Base-by-base conservation (phyloP, 2,797 vertebrate species). In the Channa striata region DNA sequence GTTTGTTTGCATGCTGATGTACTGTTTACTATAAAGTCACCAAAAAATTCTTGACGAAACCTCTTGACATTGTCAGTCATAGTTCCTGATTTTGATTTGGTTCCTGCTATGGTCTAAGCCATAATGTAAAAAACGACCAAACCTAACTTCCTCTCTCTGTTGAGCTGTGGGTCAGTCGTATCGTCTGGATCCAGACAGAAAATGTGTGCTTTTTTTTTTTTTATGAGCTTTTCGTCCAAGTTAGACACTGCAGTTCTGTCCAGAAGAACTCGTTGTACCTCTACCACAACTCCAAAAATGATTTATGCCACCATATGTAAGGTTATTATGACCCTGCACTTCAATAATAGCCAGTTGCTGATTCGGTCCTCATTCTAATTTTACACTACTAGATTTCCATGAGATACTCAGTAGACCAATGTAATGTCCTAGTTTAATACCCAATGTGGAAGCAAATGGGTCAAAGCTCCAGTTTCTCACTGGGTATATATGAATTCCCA, bases 361-460 rank as follows among this genome's bases (percentile, higher is more conserved):
- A 74, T 76, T 68, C 21, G 60, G 64, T 75, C 46, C 43, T 63
- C 34, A 40, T 73, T 81, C 62, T 77, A 77, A 80, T 86, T 87
- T 83, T 74, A 74, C 53, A 70, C 58, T 50, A 36, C 68, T 40
- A 63, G 40, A 78, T 75, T 75, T 78, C 25, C 47, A 59, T 74
- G 64, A 56, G 21, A 78, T 67, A 58, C 77, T 78, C 68, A 50
- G 50, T 70, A 66, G 77, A 68, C 25, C 63, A 36, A 43, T 51
- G 13, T 74, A 58, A 57, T 76, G 82, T 47, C 72, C 68, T 74
- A 84, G 57, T 81, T 87, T 81, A 81, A 78, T 72, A 30, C 59
- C 59, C 42, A 59, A 20, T 4, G 14, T 81, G 52, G 42, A 78
- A 57, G 49, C 36, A 86, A 86, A 85, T 77, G 59, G 82, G 72